Conservation (phyloP, 2,888 invertebrate species). For the Dicranocentrus wangi region DNA sequence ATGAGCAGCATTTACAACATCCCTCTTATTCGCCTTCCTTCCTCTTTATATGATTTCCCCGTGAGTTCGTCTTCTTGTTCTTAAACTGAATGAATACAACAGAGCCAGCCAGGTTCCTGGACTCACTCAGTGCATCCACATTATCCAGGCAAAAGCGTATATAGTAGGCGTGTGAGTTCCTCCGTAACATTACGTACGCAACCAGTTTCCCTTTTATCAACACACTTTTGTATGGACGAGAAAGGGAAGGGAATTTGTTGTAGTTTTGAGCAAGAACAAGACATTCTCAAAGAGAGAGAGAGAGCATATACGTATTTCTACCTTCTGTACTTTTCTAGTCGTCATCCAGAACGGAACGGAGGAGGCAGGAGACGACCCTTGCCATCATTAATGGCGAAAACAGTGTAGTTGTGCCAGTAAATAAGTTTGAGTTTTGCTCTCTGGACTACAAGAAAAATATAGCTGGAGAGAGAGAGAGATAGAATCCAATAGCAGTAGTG, state of each 20-base stretch:
- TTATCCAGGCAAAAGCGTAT: not conserved
- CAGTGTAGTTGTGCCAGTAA: slow-evolving; percentile 13
- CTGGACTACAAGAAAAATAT: not conserved
- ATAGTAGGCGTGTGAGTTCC: too few relatives aligned
- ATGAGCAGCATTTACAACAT: slow-evolving; percentile 21
- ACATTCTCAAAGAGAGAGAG: not conserved
- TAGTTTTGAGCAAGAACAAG: slow-evolving; percentile 12
- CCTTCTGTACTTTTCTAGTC: slow-evolving; percentile 2
- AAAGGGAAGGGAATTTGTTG: slow-evolving; percentile 6
- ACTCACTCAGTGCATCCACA: not conserved
- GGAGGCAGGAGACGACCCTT: slow-evolving; percentile 49
- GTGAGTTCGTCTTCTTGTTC: not conserved
- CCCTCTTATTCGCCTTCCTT: slow-evolving; percentile 19
- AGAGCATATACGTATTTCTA: not conserved
- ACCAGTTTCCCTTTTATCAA: not conserved
- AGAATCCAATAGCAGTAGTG: not conserved
- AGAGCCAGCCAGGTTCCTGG: not conserved
- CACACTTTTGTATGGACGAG: slow-evolving; percentile 17
- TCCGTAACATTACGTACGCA: not conserved
- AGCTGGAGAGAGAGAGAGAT: not conserved
- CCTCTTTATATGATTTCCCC: slow-evolving; percentile 36
- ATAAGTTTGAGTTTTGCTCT: slow-evolving; percentile 10
- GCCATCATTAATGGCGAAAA: slow-evolving; percentile 45
- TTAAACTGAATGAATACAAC: slow-evolving; percentile 7
- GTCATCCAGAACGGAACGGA: slow-evolving; percentile 32